A percentile compares a stretch with the other conserved stretches of the same genome.
These are phyloP conservation scores for Tetropium fuscum DNA, from an alignment of 2,888 invertebrate genomes.

Conservation along the genomic window DNA sequence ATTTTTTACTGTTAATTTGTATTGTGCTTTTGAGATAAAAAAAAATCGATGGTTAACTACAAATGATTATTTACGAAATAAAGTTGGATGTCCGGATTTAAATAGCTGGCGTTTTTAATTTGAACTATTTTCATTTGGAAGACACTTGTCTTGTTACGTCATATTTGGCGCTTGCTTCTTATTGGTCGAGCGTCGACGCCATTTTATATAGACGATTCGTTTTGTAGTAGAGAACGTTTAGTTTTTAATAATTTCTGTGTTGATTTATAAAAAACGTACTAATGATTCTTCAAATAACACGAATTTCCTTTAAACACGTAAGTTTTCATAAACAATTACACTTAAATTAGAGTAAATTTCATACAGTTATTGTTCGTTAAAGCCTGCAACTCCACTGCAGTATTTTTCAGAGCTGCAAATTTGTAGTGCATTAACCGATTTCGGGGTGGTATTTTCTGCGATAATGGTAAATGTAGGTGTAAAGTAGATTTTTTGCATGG, in stretches of 20 bases:
- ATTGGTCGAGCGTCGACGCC: conserved; percentile 38
- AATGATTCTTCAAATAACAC: conserved; percentile 55
- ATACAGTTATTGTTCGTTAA: conserved; percentile 41
- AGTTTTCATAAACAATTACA: conserved; percentile 44
- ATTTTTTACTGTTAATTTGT: conserved; percentile 4
- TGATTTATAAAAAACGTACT: conserved; percentile 55
- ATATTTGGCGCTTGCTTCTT: conserved; percentile 37
- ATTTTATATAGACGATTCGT: conserved; percentile 48
- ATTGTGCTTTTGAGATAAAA: background rate
- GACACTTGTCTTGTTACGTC: conserved; percentile 50
- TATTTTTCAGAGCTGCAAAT: conserved; percentile 46
- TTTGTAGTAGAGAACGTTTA: conserved; percentile 61
- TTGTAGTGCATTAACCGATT: conserved; percentile 29
- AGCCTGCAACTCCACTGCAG: conserved; percentile 56
- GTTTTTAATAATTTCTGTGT: conserved; percentile 60
- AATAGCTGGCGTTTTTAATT: conserved; percentile 30
- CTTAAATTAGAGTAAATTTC: conserved; percentile 29
- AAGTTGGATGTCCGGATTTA: conserved; percentile 26
- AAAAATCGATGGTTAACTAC: too few species aligned
- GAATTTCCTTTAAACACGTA: conserved; percentile 51
- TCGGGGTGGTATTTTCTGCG: conserved; percentile 8
- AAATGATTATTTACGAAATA: too few species aligned
- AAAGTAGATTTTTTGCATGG: background rate
- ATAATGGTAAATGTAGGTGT: conserved; percentile 1
- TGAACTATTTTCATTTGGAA: conserved; percentile 38